Evolutionary conservation across 2,888 invertebrate species (phyloP).

Genomic region (Drosophila pseudotalamancana): DNA sequence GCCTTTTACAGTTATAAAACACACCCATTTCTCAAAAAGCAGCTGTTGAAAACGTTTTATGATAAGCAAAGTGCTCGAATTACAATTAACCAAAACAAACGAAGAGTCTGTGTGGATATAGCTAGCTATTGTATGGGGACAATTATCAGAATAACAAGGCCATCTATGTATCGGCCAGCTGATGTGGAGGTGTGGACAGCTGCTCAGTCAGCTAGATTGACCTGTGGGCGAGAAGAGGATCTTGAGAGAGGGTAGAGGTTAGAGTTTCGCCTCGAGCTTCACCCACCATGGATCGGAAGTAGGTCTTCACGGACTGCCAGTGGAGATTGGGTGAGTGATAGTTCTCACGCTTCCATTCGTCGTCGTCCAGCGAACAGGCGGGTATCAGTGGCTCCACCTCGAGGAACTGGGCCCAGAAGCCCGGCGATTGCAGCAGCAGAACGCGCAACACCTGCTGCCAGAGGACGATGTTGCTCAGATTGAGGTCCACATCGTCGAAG

Average conservation of each 20-base stretch:
- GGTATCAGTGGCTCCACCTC: conserved; percentile 53
- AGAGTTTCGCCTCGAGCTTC: too few relatives aligned
- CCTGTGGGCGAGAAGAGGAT: conserved; percentile 14
- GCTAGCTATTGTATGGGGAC: not conserved
- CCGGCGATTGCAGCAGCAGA: conserved; percentile 42
- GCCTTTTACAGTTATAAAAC: not conserved
- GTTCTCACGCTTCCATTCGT: conserved; percentile 41
- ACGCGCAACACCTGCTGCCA: conserved; percentile 62
- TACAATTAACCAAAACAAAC: not conserved
- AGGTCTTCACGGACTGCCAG: conserved; percentile 61
- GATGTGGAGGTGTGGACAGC: too few relatives aligned
- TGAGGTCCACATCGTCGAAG: conserved; percentile 60
- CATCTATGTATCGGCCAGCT: not conserved
- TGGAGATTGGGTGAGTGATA: conserved; percentile 44
- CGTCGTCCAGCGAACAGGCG: conserved; percentile 34
- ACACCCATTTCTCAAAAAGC: not conserved
- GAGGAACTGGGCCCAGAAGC: conserved; percentile 61
- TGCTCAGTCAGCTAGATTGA: conserved; percentile 48
- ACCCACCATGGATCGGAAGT: conserved; percentile 69
- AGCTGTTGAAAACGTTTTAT: not conserved
- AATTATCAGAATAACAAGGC: not conserved
- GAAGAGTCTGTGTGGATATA: not conserved
- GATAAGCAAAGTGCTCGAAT: not conserved
- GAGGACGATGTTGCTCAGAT: conserved; percentile 51
- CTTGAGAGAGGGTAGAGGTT: not conserved